Evolutionary conservation across 2,797 vertebrate genomes (phyloP).

Genomic region (Leuciscus waleckii): DNA sequence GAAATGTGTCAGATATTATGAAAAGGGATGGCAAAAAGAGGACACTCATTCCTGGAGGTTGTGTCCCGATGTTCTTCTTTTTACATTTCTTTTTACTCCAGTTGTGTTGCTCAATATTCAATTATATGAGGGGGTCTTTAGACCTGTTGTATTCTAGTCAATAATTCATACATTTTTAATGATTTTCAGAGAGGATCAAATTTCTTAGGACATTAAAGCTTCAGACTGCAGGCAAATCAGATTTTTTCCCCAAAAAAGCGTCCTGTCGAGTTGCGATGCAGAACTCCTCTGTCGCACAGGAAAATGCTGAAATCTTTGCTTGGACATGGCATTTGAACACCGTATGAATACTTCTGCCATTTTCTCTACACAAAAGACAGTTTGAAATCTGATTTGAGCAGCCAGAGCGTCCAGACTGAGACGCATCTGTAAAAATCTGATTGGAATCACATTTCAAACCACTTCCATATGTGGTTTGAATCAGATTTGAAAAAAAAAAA

Average conservation of each 20-base stretch:
- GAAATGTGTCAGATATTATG: not conserved
- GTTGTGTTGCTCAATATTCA: not conserved
- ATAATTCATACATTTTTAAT: not conserved
- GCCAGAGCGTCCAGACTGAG: not conserved
- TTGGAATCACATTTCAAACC: not conserved
- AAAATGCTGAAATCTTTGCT: not conserved
- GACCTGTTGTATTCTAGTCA: not conserved
- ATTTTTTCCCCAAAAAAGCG: not conserved
- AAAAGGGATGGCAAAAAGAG: not conserved
- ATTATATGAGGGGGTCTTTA: not conserved
- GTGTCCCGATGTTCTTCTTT: not conserved
- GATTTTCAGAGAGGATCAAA: not conserved
- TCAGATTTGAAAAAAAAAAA: too few relatives aligned
- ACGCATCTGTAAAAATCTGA: not conserved
- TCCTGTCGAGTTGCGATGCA: too few relatives aligned
- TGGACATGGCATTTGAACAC: not conserved
- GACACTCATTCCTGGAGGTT: not conserved
- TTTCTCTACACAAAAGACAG: not conserved
- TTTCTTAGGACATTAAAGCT: not conserved
- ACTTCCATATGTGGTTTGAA: too few relatives aligned
- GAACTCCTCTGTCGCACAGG: too few relatives aligned
- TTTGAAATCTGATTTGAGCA: not conserved
- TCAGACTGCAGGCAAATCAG: not conserved
- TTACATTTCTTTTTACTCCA: not conserved
- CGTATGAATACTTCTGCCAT: fast-evolving